Evolutionary conservation across 2,797 vertebrate genomes (phyloP), one percentile per base, ranked within the genome.

Genomic region (Austrolebias charrua): DNA sequence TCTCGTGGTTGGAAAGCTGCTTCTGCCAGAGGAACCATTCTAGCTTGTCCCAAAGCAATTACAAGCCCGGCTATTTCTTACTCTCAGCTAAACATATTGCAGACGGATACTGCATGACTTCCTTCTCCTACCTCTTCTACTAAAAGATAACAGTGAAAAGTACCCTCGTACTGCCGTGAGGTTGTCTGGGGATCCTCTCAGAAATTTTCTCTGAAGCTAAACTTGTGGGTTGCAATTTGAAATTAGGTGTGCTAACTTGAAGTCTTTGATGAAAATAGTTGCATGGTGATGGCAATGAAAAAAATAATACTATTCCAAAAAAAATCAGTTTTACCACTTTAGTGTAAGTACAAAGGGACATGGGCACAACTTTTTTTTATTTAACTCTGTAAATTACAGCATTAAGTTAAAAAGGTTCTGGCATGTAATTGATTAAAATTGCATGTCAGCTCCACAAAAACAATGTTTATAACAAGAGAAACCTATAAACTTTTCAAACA

Each of bases 41-140:
- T 79, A 69, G 81, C 86, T 83, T 83, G 88, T 86, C 85, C 86
- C 86, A 86, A 89, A 90, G 88, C 86, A 90, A 90, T 91, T 90
- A 90, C 86, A 88, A 86, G 84, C 73, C 76, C 72, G 64, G 84
- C 82, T 89, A 85, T 89, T 88, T 86, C 87, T 77, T 67, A 82
- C 79, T 80, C 80, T 79, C 65, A 82, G 71, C 84, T 88, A 83
- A 89, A 90, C 84, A 83, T 78, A 83, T 77, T 77, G 76, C 70
- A 33, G 73, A 60, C 75, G 81, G 82, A 88, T 85, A 88, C 79
- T 84, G 81, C 85, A 73, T 80, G 85, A 81, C 78, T 83, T 86
- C 60, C 73, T 72, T 71, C 71, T 80, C 53, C 76, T 62, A 60
- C 74, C 79, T 73, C 75, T 64, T 79, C 61, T 50, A 20, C 53